A percentile compares a stretch with the other conserved stretches of the same genome.
These are phyloP conservation scores for Agriotes lineatus DNA, from an alignment of 2,888 invertebrate species.

Conservation along the genomic window DNA sequence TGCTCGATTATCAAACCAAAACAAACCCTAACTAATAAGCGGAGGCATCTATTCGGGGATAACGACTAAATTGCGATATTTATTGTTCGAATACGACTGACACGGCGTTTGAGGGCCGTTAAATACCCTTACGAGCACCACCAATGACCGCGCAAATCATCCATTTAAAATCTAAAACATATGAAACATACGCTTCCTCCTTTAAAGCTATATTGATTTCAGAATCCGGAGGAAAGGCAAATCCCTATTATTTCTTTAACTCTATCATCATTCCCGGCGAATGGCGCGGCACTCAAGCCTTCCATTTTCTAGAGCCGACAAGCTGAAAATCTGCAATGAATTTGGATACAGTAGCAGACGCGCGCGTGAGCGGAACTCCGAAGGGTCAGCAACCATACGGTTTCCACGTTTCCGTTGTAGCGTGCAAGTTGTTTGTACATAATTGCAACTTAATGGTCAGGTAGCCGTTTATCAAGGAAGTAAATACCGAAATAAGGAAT, in stretches of 20 bases:
- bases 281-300: conserved; percentile 64
- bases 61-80: conserved; percentile 9
- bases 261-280: conserved; percentile 65
- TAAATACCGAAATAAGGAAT: neutral
- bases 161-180: conserved; percentile 40
- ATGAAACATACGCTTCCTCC: conserved; percentile 56
- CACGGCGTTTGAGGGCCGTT: neutral
- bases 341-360: conserved; percentile 63
- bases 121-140: neutral
- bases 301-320: conserved; percentile 65
- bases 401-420: conserved; percentile 8
- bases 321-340: conserved; percentile 67
- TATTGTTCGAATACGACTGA: conserved; percentile 10
- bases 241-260: conserved; percentile 66
- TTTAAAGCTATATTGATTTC: conserved; percentile 62
- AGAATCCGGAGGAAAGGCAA: conserved; percentile 63
- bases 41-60: conserved; percentile 2
- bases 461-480: neutral
- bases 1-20: conserved; percentile 27
- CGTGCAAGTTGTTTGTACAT: too few species aligned
- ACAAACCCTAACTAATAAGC: conserved; percentile 25
- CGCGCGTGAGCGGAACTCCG: conserved; percentile 55
- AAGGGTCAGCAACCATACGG: conserved; percentile 48
- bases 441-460: neutral
- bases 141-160: conserved; percentile 9